Base-by-base conservation (phyloP, 2,797 vertebrate genomes). In the Melanotaenia nigrans region DNA sequence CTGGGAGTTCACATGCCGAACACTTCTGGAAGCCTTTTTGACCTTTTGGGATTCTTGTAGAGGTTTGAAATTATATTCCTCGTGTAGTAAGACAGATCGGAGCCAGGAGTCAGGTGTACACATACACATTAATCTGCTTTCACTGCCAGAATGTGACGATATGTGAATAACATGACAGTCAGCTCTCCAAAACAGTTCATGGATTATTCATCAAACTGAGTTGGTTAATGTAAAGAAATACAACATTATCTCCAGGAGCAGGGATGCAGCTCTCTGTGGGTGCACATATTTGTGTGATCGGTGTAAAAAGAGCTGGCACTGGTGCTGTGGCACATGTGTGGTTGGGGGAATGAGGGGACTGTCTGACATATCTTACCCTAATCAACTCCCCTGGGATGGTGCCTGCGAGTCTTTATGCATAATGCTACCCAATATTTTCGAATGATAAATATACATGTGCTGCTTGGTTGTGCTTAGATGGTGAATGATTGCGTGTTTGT, bases 321-420 rank as follows among this genome's bases (percentile, higher is more conserved):
- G 61, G 60, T 36, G 59, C 74, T 30, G 65, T 32, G 56, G 14
- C 25, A 51, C 60, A 73, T 61, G 56, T 35, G 51, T 60, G 67
- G 14, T 35, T 25, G 36, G 28, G 28, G 38, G 40, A 28, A 66
- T 24, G 49, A 59, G 59, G 75, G 47, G 57, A 35, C 70, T 83
- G 81, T 55, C 74, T 80, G 79, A 85, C 82, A 87, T 76, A 69
- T 88, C 33, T 73, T 42, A 71, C 61, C 74, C 89, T 91, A 92
- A 92, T 92, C 87, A 82, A 54, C 75, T 90, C 91, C 80, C 86
- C 40, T 68, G 92, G 74, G 92, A 85, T 0, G 18, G 30, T 47
- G 72, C 68, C 56, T 36, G 61, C 70, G 61, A 49, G 65, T 72
- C 62, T 83, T 61, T 60, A 32, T 79, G 76, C 63, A 78, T 47